Evolutionary conservation across 2,113 vertebrate species (phyloP).

Genomic region (Willisornis vidua): DNA sequence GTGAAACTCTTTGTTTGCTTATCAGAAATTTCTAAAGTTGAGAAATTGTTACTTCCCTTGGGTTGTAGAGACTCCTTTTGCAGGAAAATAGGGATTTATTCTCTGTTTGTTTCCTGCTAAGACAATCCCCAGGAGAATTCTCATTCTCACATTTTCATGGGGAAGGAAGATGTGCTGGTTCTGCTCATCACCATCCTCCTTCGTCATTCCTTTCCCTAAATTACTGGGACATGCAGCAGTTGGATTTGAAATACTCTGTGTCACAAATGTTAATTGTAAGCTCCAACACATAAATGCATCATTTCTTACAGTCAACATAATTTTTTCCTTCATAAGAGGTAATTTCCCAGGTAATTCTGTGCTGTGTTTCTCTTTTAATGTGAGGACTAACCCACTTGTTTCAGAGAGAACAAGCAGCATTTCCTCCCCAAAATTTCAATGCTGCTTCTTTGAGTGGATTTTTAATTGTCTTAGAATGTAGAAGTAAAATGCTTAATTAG

Average conservation of each 20-base stretch:
- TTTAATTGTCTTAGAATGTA: constrained; percentile 35
- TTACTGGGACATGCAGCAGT: not conserved
- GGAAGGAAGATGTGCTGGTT: not conserved
- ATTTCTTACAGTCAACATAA: not conserved
- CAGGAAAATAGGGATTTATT: not conserved
- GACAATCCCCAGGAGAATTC: not conserved
- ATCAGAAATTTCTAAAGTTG: not conserved
- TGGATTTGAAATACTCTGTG: not conserved
- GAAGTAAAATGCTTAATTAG: constrained; percentile 48
- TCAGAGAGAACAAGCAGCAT: not conserved
- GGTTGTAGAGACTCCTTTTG: not conserved
- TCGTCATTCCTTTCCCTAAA: not conserved
- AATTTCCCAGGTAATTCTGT: not conserved
- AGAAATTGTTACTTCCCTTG: not conserved
- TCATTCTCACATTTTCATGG: not conserved
- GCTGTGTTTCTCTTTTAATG: not conserved
- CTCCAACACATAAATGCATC: not conserved
- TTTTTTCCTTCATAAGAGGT: not conserved
- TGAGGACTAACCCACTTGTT: not conserved
- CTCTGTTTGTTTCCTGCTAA: not conserved
- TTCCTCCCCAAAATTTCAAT: not conserved
- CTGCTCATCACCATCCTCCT: not conserved
- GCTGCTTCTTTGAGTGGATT: not conserved
- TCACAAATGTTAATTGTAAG: not conserved
- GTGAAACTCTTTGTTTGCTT: not conserved